Base-by-base conservation (phyloP, 2,888 invertebrate species). In the Ophioninae sp. region DNA sequence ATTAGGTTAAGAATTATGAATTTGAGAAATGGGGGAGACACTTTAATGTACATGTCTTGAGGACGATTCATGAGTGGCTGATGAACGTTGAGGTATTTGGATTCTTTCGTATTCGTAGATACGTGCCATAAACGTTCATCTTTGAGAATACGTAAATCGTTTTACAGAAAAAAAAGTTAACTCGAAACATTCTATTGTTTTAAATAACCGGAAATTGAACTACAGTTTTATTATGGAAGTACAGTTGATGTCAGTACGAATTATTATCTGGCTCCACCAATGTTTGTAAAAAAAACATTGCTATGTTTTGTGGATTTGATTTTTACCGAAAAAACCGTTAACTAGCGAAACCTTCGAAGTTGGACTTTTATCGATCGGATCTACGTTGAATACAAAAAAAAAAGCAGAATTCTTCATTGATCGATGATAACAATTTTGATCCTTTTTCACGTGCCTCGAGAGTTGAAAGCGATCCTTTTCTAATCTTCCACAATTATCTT, bases 401-500 rank as follows among this genome's bases (percentile, higher is more conserved):
- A 50, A 50, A 17, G 6, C 17, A 50, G 50, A 5, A 50, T 17
- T 6, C 13, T 17, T 0, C 17, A 50, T 5, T 17, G 6, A 17
- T 50, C 17, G 17, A 5, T 17, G 50, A 6, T 13, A 17, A 50
- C 13, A 50, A 10, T 50, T 0, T 17, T 13, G 50, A 50, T 50
- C 10, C 44, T 44, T 17, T 13, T 50, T 13, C n/a, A 50, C 61
- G 39, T 61, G 17, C 67, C 17, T 67, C 41, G 56, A 41, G 20
- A 7, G 57, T 23, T 44, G 70, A 57, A 65, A 23, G 41, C 44
- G 65, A 65, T 76, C 23, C 23, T 59, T 17, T 30, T 61, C 67
- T 77, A 57, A 57, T 81, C 72, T 77, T 77, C 72, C 69, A 41
- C 37, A 10, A 56, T 81, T 50, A 72, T 81, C 59, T 59, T 13